Conservation (phyloP, 2,888 invertebrate species). For the Bursaphelenchus okinawaensis region DNA sequence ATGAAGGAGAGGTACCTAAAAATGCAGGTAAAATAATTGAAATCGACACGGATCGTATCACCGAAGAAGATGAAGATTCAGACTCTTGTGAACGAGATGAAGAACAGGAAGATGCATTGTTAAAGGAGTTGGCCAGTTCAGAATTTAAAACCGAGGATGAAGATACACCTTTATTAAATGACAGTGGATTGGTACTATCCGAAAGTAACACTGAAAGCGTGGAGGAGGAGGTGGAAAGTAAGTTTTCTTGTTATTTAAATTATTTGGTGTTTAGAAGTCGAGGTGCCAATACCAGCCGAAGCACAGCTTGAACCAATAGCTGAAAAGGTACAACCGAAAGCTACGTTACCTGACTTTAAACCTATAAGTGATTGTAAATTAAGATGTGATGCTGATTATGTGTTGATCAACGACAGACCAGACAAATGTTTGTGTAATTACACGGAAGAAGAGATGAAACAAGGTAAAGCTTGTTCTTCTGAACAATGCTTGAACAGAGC, state of each 20-base stretch:
- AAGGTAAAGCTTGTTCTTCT: not conserved
- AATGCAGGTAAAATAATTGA: not conserved
- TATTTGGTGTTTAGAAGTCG: too few species aligned
- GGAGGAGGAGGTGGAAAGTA: not conserved
- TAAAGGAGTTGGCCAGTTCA: not conserved
- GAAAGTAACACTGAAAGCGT: not conserved
- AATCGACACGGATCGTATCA: not conserved
- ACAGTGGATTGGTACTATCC: not conserved
- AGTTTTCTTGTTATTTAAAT: too few species aligned
- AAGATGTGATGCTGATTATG: not conserved
- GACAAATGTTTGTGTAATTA: not conserved
- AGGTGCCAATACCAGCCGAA: too few species aligned
- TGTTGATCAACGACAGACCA: not conserved
- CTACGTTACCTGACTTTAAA: not conserved
- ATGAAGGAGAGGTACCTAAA: not conserved
- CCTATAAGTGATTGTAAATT: not conserved
- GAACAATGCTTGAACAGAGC: slow-evolving; percentile 9
- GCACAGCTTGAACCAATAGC: not conserved
- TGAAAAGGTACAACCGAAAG: not conserved
- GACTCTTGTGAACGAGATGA: not conserved
- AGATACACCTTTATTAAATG: not conserved
- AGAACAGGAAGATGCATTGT: not conserved
- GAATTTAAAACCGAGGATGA: not conserved
- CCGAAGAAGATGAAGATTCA: not conserved
- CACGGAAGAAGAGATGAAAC: not conserved